Evolutionary conservation across 2,888 invertebrate genomes (phyloP).

Genomic region (Choristoneura rosaceana): DNA sequence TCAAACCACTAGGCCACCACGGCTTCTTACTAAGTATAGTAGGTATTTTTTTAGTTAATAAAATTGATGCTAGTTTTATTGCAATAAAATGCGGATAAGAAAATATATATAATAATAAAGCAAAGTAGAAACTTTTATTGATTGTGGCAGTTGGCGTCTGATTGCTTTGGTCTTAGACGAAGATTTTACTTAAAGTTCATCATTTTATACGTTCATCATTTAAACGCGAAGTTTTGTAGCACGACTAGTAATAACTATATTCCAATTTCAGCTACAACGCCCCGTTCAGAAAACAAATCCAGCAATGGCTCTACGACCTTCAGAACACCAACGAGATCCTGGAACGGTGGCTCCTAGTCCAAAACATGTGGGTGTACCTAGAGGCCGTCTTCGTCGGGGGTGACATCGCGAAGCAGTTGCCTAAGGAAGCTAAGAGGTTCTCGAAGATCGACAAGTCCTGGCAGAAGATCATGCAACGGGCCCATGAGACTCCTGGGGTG

Average conservation of each 20-base stretch:
- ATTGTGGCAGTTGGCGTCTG: no score
- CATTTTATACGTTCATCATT: no score
- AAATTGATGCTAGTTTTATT: no score
- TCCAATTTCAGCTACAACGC: constrained; percentile 92
- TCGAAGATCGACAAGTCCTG: constrained; percentile 99
- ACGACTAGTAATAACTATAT: background rate
- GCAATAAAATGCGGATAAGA: no score
- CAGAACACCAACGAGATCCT: constrained; percentile 98
- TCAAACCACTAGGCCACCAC: no score
- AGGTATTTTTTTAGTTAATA: no score
- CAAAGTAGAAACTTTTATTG: no score
- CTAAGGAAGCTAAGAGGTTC: constrained; percentile 97
- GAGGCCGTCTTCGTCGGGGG: constrained; percentile 99
- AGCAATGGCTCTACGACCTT: constrained; percentile 97
- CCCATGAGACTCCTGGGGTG: constrained; percentile 98
- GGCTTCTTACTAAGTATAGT: no score
- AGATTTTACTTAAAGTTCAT: no score
- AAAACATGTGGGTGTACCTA: constrained; percentile 99
- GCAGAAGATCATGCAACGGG: constrained; percentile 99
- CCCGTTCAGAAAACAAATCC: constrained; percentile 98
- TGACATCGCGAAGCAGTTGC: constrained; percentile 98
- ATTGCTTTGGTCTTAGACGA: no score
- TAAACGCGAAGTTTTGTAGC: no score
- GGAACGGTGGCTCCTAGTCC: constrained; percentile 97
- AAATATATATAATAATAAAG: no score